phyloP scores from a whole-genome alignment of 2,113 vertebrate genomes.

The Himantopus leucocephalus region DNA sequence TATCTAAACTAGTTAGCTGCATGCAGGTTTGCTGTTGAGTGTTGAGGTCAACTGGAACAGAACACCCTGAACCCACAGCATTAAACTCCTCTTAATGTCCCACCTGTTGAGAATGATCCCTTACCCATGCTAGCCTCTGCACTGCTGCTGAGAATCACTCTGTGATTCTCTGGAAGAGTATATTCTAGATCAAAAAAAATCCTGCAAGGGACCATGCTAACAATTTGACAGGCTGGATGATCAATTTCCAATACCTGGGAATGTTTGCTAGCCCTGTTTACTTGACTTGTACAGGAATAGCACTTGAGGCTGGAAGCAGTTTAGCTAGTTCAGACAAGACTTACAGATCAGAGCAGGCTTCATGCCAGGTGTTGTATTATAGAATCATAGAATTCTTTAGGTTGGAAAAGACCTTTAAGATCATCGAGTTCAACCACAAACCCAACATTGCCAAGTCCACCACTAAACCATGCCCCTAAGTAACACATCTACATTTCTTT shows the following conservation, averaged over 20 bases:
- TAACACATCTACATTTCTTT: no score
- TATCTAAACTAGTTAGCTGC: background rate
- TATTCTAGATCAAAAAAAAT: background rate
- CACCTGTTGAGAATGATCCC: background rate
- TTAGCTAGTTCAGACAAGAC: background rate
- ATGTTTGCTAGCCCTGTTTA: background rate
- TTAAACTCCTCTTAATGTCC: background rate
- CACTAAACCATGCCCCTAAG: no score
- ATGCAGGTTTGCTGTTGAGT: background rate
- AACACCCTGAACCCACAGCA: rapidly evolving
- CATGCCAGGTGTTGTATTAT: background rate
- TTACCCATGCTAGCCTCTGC: background rate
- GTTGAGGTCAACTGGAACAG: background rate
- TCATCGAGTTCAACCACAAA: no score
- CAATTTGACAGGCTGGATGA: background rate
- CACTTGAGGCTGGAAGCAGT: background rate
- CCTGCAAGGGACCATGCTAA: background rate
- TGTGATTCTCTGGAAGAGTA: background rate
- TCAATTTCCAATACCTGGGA: background rate
- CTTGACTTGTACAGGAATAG: background rate
- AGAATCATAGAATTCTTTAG: no score
- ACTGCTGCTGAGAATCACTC: background rate
- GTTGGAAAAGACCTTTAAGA: no score
- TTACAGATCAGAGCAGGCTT: background rate
- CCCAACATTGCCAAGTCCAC: no score